A percentile compares a stretch with the other conserved stretches of the same genome.
Evolutionary conservation across 2,888 invertebrate species (phyloP).

Genomic region (Dasypogon diadema): DNA sequence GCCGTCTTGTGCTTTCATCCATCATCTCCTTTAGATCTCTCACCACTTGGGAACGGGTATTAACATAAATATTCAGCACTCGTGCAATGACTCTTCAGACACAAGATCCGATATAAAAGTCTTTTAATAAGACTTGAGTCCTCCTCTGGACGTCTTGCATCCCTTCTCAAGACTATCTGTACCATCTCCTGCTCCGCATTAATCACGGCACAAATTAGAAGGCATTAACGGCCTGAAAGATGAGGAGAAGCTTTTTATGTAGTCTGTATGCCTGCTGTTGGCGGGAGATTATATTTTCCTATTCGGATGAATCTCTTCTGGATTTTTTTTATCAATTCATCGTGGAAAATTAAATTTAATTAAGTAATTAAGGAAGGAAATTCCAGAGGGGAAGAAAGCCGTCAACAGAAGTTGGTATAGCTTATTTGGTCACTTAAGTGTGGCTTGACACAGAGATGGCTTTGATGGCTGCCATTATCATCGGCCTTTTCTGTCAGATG

Average conservation of each 20-base stretch:
- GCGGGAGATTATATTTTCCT: slow-evolving; percentile 27
- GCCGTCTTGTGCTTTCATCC: background rate
- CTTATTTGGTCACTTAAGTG: background rate
- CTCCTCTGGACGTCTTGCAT: background rate
- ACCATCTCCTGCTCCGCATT: slow-evolving; percentile 31
- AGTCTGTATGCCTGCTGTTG: slow-evolving; percentile 9
- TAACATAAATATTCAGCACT: background rate
- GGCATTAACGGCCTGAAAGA: slow-evolving; percentile 18
- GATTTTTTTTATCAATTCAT: slow-evolving; percentile 40
- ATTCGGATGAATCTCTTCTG: background rate
- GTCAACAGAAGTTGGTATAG: background rate
- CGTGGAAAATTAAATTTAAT: slow-evolving; percentile 48
- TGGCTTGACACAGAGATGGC: no score
- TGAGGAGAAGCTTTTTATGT: background rate
- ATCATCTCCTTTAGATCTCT: background rate
- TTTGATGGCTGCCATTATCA: no score
- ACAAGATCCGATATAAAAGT: slow-evolving; percentile 19
- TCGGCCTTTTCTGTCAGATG: no score
- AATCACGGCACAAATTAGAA: slow-evolving; percentile 48
- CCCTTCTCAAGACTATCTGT: slow-evolving; percentile 8
- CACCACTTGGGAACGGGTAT: background rate
- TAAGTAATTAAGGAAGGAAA: slow-evolving; percentile 40
- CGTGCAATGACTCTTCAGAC: slow-evolving; percentile 17
- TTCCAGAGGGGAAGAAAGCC: background rate
- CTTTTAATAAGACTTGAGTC: slow-evolving; percentile 22